Conservation (phyloP, 1,140 invertebrate species). For the Polyergus mexicanus region DNA sequence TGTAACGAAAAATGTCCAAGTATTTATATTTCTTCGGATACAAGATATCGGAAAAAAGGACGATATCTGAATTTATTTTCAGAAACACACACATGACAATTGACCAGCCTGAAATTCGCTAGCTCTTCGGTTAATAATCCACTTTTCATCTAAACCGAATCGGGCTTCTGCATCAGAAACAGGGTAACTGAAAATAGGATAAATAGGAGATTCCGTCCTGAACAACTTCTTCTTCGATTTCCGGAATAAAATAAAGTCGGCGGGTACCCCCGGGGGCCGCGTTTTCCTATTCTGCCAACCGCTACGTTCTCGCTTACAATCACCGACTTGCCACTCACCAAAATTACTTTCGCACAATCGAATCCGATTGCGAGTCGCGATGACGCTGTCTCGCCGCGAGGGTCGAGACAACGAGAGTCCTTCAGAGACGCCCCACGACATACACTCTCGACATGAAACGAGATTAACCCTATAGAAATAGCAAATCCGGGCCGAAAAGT, state of each 20-base stretch:
- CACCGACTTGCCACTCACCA: constrained; percentile 55
- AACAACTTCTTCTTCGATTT: constrained; percentile 45
- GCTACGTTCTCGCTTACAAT: constrained; percentile 50
- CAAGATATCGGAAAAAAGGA: neutral
- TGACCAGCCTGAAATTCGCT: neutral
- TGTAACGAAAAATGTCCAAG: neutral
- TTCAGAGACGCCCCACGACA: constrained; percentile 43
- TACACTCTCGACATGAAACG: constrained; percentile 44
- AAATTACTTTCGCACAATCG: constrained; percentile 63
- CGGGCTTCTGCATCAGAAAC: neutral
- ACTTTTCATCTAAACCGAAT: neutral
- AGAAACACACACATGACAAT: neutral
- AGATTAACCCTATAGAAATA: constrained; percentile 55
- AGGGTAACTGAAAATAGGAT: constrained; percentile 48
- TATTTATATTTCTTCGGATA: neutral
- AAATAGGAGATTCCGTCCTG: constrained; percentile 31
- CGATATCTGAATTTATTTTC: neutral
- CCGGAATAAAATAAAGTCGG: constrained; percentile 44
- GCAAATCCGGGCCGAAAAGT: neutral
- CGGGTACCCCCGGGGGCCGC: neutral
- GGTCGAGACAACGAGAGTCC: constrained; percentile 57
- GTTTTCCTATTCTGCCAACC: constrained; percentile 11
- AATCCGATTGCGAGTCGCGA: constrained; percentile 54
- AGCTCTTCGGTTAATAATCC: constrained; percentile 38
- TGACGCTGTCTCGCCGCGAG: constrained; percentile 55